Conservation (phyloP, 2,797 vertebrate genomes). For the Dermochelys coriacea region DNA sequence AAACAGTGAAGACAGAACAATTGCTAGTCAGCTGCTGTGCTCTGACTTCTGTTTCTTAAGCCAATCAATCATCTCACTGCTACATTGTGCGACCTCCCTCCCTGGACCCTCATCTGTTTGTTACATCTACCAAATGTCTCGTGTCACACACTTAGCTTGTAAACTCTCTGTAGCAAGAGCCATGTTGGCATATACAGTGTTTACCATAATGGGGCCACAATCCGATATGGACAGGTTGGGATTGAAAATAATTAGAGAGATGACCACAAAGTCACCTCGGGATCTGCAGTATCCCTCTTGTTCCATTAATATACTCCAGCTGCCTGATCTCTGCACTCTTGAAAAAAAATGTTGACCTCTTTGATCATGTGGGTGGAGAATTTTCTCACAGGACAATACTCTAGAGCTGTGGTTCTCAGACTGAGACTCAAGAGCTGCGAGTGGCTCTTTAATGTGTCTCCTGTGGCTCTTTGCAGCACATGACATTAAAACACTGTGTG, state of each 20-base stretch:
- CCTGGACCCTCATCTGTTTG: accelerated
- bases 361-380: not conserved
- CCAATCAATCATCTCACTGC: not conserved
- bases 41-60: not conserved
- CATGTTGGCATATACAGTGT: not conserved
- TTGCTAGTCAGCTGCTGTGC: accelerated
- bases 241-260: not conserved
- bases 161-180: not conserved
- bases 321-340: not conserved
- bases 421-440: not conserved
- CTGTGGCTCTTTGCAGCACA: not conserved
- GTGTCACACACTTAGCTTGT: accelerated
- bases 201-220: not conserved
- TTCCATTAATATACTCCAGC: not conserved
- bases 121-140: not conserved
- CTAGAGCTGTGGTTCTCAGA: not conserved
- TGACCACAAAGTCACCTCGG: not conserved
- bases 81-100: not conserved
- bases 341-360: not conserved
- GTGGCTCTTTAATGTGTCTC: not conserved
- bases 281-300: not conserved
- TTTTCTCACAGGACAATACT: not conserved
- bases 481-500: not conserved
- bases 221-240: not conserved
- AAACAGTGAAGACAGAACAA: not conserved